Evolutionary conservation across 2,888 invertebrate species (phyloP).

Genomic region (Gibbula magus): DNA sequence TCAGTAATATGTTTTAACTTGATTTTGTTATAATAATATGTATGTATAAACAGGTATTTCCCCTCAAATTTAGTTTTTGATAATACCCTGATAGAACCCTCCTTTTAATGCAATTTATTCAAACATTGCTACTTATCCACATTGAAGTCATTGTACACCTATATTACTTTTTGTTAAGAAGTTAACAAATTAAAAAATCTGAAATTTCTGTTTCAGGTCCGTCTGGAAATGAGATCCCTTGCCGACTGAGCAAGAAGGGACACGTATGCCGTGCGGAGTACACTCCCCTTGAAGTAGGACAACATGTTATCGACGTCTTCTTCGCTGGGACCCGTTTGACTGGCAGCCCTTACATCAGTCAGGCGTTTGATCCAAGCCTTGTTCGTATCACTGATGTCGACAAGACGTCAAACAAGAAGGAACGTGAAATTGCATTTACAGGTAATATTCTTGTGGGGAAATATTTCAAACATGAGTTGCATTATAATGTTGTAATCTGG

Average conservation of each 20-base stretch:
- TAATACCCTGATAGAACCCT: too few relatives aligned
- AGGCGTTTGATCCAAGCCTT: conserved; percentile 93
- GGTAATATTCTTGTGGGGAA: conserved; percentile 42
- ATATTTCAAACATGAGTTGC: too few relatives aligned
- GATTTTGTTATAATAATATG: too few relatives aligned
- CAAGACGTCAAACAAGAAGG: conserved; percentile 61
- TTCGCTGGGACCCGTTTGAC: conserved; percentile 91
- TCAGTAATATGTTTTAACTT: too few relatives aligned
- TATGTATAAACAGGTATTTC: too few relatives aligned
- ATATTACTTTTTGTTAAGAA: too few relatives aligned
- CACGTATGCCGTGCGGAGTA: conserved; percentile 77
- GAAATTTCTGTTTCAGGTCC: conserved; percentile 37
- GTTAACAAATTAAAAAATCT: too few relatives aligned
- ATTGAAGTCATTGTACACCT: too few relatives aligned
- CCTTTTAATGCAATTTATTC: too few relatives aligned
- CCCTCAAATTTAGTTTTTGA: too few relatives aligned
- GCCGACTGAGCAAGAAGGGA: conserved; percentile 40
- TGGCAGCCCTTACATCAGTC: conserved; percentile 94
- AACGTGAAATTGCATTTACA: conserved; percentile 61
- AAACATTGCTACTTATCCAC: too few relatives aligned
- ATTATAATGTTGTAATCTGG: too few relatives aligned
- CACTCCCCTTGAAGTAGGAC: conserved; percentile 89
- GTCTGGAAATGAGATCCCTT: conserved; percentile 43
- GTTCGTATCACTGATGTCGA: conserved; percentile 81
- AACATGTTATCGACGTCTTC: conserved; percentile 92